phyloP scores from a whole-genome alignment of 2,888 invertebrate genomes.

The Yponomeuta cagnagella region DNA sequence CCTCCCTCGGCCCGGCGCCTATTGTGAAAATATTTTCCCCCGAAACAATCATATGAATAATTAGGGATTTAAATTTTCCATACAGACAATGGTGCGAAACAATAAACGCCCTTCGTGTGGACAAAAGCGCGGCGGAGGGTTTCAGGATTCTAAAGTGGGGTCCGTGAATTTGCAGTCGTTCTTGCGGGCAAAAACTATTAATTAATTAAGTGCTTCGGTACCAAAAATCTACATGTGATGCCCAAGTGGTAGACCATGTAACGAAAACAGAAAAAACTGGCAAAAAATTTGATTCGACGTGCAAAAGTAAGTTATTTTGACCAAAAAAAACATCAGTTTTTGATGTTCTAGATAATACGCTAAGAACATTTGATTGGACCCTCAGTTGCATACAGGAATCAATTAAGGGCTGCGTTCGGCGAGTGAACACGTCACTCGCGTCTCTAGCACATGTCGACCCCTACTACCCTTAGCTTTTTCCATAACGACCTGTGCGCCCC shows the following conservation, averaged over 20 bases:
- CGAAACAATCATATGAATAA: conserved; percentile 75
- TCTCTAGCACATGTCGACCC: conserved; percentile 77
- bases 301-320: no score
- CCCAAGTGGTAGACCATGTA: no score
- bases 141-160: conserved; percentile 50
- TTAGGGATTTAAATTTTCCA: conserved; percentile 74
- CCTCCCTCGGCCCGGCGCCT: conserved; percentile 61
- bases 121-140: conserved; percentile 60
- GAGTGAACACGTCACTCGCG: conserved; percentile 63
- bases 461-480: conserved; percentile 75
- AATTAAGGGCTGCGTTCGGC: conserved; percentile 71
- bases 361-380: background rate
- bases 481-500: conserved; percentile 77
- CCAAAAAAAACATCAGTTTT: no score
- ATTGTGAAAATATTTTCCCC: conserved; percentile 73
- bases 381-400: conserved; percentile 41
- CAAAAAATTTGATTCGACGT: no score
- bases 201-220: background rate
- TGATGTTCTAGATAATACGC: no score
- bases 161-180: conserved; percentile 25
- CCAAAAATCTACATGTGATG: no score
- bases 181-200: conserved; percentile 12
- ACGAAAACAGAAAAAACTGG: no score
- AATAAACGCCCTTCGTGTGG: conserved; percentile 68
- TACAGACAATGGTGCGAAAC: conserved; percentile 71